These are phyloP conservation scores for Heterochromis multidens DNA, from an alignment of 2,113 vertebrate species.

Conservation along the genomic window DNA sequence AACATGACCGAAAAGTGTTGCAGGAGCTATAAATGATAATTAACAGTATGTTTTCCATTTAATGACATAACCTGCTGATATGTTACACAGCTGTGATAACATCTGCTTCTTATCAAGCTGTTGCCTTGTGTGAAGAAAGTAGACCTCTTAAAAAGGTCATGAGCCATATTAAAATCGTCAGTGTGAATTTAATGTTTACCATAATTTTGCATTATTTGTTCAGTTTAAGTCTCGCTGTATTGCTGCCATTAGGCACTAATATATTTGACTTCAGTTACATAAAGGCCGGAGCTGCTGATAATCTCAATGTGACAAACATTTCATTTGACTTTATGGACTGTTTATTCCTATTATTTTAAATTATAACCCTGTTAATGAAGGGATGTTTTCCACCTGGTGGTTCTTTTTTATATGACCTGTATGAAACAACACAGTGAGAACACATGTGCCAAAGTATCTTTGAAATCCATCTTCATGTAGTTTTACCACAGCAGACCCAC, in stretches of 20 bases:
- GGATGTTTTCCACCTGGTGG: neutral
- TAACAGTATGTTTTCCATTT: neutral
- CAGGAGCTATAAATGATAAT: neutral
- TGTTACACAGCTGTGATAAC: neutral
- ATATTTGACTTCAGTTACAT: neutral
- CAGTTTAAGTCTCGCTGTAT: neutral
- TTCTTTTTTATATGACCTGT: neutral
- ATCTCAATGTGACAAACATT: neutral
- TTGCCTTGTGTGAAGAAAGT: neutral
- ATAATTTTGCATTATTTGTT: neutral
- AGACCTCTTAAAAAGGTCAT: neutral
- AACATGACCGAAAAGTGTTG: neutral
- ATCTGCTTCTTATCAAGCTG: neutral
- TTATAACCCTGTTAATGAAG: neutral
- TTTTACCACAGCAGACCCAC: neutral
- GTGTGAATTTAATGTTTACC: neutral
- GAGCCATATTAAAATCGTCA: rapidly evolving
- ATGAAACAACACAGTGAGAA: neutral
- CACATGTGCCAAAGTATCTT: neutral
- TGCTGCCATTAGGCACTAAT: neutral
- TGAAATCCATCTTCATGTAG: neutral
- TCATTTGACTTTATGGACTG: neutral
- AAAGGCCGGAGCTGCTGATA: neutral
- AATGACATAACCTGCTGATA: neutral
- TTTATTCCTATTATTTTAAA: neutral